Base-by-base conservation (phyloP, 2,113 vertebrate species). In the Marmota monax region DNA sequence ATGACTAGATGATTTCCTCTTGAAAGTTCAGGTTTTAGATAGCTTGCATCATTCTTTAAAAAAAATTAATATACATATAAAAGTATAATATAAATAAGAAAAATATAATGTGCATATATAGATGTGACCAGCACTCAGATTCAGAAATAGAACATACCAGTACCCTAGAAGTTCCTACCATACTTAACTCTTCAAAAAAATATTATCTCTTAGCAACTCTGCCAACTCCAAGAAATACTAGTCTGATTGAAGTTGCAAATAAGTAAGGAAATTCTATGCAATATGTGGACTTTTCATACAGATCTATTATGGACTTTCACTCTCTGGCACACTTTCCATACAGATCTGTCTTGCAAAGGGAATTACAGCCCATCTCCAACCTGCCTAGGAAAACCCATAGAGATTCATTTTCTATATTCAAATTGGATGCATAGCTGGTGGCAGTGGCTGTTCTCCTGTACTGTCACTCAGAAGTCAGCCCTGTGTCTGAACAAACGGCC, bases 141-240 rank as follows among this genome's bases (percentile, higher is more conserved):
- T 27, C 39, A 83, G 70, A 90, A 94, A 56, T 7, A 88, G 25
- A 69, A 32, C 45, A 82, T 39, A n/a, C 34, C 53, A 73, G 58
- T 3, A 88, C 78, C 45, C 67, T 56, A 76, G 22, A 94, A 83
- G 16, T 80, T 12, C 74, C 42, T 58, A 9, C 18, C 27, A 85
- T 69, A 32, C 5, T 86, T 94, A 76, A 79, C n/a, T 61, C 39
- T 63, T 90, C 22, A 17, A 61, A 79, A 84, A 61, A 73, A 79
- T 29, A 78, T 9, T 45, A 17, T 70, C 10, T 13, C 10, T 53
- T 20, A 72, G 61, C 89, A 61, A 58, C 18, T 58, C 39, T 74
- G 56, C 48, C 53, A 86, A 42, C 11, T 7, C 70, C 20, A 69
- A 67, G 27, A 94, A 96, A 85, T 56, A 16, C 5, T 18, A 65